These are phyloP conservation scores for Meles meles DNA, from an alignment of 2,113 vertebrate genomes.

Conservation along the genomic window DNA sequence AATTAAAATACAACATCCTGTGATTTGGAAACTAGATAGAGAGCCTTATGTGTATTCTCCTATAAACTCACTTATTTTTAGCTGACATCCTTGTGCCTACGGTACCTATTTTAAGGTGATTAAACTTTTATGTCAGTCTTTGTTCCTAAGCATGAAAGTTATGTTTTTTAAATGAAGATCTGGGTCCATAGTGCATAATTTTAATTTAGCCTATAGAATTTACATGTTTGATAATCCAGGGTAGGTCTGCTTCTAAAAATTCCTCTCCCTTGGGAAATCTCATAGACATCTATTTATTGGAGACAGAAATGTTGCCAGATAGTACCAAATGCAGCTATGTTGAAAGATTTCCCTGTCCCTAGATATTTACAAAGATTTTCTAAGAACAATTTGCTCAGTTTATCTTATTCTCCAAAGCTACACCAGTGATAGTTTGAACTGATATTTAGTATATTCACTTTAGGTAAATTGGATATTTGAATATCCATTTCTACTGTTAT, in stretches of 20 bases:
- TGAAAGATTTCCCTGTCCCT: background rate
- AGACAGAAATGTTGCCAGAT: background rate
- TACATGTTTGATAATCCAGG: background rate
- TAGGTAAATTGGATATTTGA: background rate
- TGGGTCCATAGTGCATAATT: fast-evolving
- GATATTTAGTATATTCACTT: background rate
- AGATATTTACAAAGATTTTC: background rate
- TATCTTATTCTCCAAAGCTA: too few relatives aligned
- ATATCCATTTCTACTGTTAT: background rate
- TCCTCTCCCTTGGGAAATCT: background rate
- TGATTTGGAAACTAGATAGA: background rate
- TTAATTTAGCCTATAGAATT: background rate
- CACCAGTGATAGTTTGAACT: background rate
- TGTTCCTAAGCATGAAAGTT: background rate
- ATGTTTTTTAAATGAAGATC: background rate
- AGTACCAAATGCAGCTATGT: background rate
- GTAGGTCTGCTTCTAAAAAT: background rate
- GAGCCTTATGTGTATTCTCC: background rate
- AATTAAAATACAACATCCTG: background rate
- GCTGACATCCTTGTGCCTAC: background rate
- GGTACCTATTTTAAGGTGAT: background rate
- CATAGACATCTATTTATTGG: background rate
- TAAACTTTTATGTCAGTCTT: background rate
- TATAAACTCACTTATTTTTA: background rate
- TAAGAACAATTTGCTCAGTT: background rate